Evolutionary conservation across 2,113 vertebrate genomes (phyloP).

Genomic region (Sus scrofa): DNA sequence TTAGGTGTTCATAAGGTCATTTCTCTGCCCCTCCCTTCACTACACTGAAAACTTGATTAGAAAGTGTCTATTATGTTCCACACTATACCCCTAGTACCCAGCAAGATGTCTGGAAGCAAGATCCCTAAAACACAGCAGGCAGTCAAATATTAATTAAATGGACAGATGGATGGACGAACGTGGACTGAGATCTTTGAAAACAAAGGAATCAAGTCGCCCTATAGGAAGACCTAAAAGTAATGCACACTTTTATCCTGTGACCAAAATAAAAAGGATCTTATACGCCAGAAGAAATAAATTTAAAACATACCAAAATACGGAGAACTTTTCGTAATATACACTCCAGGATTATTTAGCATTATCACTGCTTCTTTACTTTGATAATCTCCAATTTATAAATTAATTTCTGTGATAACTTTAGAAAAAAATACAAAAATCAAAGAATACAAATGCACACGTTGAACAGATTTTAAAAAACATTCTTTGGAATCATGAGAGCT

Average conservation of each 20-base stretch:
- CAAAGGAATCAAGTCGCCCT: neutral
- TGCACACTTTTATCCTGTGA: neutral
- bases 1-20: neutral
- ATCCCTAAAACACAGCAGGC: neutral
- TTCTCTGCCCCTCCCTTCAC: neutral
- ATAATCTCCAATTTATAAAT: neutral
- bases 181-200: neutral
- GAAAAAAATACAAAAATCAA: neutral
- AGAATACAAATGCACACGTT: neutral
- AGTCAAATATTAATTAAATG: neutral
- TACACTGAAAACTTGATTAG: neutral
- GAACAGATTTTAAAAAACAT: neutral
- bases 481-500: neutral
- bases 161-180: neutral
- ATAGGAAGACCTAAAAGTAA: neutral
- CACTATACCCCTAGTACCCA: neutral
- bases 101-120: neutral
- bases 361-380: neutral
- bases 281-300: constrained; percentile 14
- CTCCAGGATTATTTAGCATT: neutral
- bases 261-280: neutral
- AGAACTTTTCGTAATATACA: neutral
- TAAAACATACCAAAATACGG: neutral
- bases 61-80: neutral
- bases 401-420: constrained; percentile 1